Base-by-base conservation (phyloP, 2,113 vertebrate genomes). In the Antennarius striatus region DNA sequence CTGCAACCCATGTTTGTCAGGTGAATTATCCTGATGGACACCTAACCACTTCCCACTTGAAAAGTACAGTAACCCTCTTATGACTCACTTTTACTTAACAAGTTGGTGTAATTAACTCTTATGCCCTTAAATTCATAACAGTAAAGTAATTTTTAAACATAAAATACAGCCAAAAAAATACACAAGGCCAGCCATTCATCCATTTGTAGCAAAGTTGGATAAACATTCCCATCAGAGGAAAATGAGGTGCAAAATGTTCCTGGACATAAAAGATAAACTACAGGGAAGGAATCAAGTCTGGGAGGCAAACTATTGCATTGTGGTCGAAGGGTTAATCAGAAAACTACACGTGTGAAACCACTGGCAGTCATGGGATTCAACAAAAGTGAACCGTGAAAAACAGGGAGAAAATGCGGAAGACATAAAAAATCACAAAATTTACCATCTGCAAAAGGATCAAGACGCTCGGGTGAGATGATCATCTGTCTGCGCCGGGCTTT, bases 381-480 rank as follows among this genome's bases (percentile, higher is more conserved):
- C 67, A 71, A 75, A 51, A 63, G 69, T 71, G 66, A 81, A 65
- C 62, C 68, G 43, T 71, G 73, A 72, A 67, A 57, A 54, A 15
- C 60, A 52, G 56, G 56, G 45, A 64, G 58, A 48, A 77, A 81
- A 76, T 84, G 60, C 71, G 61, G 45, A 72, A 50, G 64, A 70
- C 16, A 60, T 64, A 82, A 55, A 46, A 73, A 72, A 51, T 29
- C 60, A 66, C 22, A 8, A 75, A 75, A 90, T 91, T 98, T 99
- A 99, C 98, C 98, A 79, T 99, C 98, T 95, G 97, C 97, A 92
- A 99, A 99, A 11, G 98, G 98, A 91, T 99, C 98, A 59, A 96
- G 96, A 58, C 97, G 96, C 84, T 98, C 98, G 11, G 98, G 98
- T 7, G 98, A 99, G 94, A 99, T 99, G 90, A 99, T 99, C 96